phyloP scores from a whole-genome alignment of 2,797 vertebrate species.

The Austrolebias charrua region DNA sequence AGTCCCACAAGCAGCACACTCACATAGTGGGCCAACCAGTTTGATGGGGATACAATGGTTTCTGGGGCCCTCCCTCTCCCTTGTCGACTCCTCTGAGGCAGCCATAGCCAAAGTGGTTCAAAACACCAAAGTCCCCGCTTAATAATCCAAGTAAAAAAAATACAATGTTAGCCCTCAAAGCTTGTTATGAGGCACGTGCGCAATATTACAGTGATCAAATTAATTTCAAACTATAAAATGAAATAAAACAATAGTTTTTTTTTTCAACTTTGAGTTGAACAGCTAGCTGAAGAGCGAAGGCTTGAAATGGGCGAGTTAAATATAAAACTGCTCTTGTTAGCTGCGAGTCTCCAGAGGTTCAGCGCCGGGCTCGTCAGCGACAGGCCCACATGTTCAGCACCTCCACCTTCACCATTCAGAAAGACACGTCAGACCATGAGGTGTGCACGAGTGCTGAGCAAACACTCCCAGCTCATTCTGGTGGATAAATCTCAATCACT shows the following conservation, averaged over 20 bases:
- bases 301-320: conserved; percentile 53
- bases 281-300: conserved; percentile 30
- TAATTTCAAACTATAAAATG: conserved; percentile 54
- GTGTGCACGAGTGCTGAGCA: neutral
- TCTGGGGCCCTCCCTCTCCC: no score
- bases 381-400: conserved; percentile 51
- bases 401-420: conserved; percentile 30
- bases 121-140: no score
- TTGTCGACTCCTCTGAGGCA: no score
- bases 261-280: conserved; percentile 39
- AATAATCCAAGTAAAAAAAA: no score
- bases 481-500: conserved; percentile 8
- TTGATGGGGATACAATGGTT: no score
- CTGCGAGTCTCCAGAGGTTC: conserved; percentile 19
- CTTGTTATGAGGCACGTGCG: conserved; percentile 11
- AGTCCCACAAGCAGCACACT: no score
- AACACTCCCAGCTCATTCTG: conserved; percentile 6
- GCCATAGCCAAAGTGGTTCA: no score
- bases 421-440: conserved; percentile 11
- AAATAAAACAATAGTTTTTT: conserved; percentile 30
- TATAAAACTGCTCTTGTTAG: conserved; percentile 57
- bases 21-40: no score
- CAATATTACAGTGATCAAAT: conserved; percentile 54
- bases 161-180: conserved; percentile 31
- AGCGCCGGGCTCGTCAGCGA: conserved; percentile 32